Conservation (phyloP, 2,797 vertebrate genomes). For the Phrynocephalus vlangalii region DNA sequence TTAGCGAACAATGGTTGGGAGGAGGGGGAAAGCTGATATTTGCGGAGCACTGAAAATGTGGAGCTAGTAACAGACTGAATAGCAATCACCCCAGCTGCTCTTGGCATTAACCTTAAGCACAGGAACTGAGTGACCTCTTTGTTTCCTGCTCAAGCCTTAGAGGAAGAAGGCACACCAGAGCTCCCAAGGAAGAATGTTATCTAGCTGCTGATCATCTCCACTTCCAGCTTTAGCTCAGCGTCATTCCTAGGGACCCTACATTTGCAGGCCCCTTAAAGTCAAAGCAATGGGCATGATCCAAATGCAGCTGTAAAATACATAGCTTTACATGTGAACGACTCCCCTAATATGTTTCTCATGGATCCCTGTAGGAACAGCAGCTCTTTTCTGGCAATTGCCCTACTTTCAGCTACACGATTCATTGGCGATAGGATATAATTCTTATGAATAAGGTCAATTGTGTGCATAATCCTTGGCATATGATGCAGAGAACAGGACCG, state of each 20-base stretch:
- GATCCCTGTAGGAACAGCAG: not conserved
- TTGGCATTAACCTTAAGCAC: not conserved
- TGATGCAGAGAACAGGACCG: slow-evolving; percentile 10
- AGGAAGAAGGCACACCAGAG: not conserved
- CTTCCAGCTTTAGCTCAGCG: not conserved
- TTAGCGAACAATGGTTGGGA: not conserved
- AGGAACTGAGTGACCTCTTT: not conserved
- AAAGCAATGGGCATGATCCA: not conserved
- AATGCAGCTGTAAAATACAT: not conserved
- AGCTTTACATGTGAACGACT: too few relatives aligned
- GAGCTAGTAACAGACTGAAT: not conserved
- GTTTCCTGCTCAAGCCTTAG: slow-evolving; percentile 19
- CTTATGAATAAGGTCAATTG: slow-evolving; percentile 57
- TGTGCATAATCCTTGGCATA: slow-evolving; percentile 56
- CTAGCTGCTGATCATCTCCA: not conserved
- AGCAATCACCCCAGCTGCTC: too few relatives aligned
- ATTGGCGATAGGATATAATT: slow-evolving; percentile 56
- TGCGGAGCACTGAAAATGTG: not conserved
- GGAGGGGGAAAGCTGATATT: too few relatives aligned
- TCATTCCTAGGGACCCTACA: not conserved
- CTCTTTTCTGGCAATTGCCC: not conserved
- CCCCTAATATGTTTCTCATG: too few relatives aligned
- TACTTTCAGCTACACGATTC: slow-evolving; percentile 18
- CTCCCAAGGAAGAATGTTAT: not conserved
- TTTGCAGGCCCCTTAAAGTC: not conserved